Evolutionary conservation across 2,797 vertebrate species (phyloP).

Genomic region (Rachycentron canadum): DNA sequence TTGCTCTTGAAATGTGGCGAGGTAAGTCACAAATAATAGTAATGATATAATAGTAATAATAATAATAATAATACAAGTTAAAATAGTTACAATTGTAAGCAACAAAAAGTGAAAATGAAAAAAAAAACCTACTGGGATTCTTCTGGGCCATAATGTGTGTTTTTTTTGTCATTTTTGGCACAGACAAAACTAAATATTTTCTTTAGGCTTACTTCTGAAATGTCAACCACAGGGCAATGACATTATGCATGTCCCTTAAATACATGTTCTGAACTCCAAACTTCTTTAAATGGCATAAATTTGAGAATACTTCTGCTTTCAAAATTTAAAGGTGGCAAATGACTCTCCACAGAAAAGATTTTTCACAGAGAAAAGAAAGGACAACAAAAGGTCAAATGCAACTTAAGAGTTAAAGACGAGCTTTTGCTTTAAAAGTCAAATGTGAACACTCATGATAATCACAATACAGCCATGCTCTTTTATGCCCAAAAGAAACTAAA

Average conservation of each 20-base stretch:
- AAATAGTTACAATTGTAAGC: neutral
- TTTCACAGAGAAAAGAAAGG: constrained; percentile 22
- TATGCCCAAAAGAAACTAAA: constrained; percentile 65
- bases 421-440: constrained; percentile 37
- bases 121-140: neutral
- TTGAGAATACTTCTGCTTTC: neutral
- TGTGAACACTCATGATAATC: constrained; percentile 61
- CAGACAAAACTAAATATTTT: constrained; percentile 11
- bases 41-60: too few species aligned
- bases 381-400: constrained; percentile 42
- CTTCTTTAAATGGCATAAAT: constrained; percentile 29
- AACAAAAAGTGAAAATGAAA: neutral
- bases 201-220: constrained; percentile 20
- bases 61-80: neutral
- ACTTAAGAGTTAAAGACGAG: constrained; percentile 2
- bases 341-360: neutral
- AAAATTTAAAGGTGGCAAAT: neutral
- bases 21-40: too few species aligned
- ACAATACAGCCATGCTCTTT: constrained; percentile 57
- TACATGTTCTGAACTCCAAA: constrained; percentile 27
- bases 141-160: constrained; percentile 6
- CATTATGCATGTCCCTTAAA: constrained; percentile 38
- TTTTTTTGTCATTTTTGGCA: constrained; percentile 29
- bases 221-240: constrained; percentile 34
- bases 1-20: neutral